phyloP scores from a whole-genome alignment of 2,113 vertebrate species.

The Chiloscyllium plagiosum region DNA sequence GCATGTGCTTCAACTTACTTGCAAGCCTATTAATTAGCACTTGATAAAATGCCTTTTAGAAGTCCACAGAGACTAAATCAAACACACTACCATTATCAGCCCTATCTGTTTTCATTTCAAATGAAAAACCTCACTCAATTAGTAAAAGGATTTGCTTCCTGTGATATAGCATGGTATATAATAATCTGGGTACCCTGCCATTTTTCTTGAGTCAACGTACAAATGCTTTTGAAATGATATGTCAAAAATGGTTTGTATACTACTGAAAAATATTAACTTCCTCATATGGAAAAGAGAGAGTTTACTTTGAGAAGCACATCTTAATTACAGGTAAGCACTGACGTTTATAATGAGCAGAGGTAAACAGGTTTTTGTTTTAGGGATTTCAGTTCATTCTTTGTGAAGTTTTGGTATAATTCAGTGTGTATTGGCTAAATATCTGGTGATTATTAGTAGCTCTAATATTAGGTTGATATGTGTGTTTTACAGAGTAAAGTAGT shows the following conservation, averaged over 20 bases:
- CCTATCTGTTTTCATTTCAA: too few relatives aligned
- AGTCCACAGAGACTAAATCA: too few relatives aligned
- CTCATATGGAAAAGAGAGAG: background rate
- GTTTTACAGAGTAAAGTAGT: conserved; percentile 88
- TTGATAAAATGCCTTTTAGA: too few relatives aligned
- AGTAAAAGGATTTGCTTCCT: background rate
- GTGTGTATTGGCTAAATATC: background rate
- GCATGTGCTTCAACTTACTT: too few relatives aligned
- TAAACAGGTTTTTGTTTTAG: background rate
- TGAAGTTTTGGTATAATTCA: background rate
- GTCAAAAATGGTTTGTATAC: background rate
- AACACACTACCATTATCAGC: too few relatives aligned
- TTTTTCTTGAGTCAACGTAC: background rate
- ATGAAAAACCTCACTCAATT: too few relatives aligned
- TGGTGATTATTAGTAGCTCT: background rate
- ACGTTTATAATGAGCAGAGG: background rate
- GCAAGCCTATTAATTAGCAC: too few relatives aligned
- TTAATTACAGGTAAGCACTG: background rate
- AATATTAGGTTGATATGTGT: background rate
- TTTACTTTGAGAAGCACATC: background rate
- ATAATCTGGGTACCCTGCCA: background rate
- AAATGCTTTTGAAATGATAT: background rate
- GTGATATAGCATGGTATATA: background rate
- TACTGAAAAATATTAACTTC: background rate
- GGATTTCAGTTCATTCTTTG: background rate